Base-by-base conservation (phyloP, 2,888 invertebrate species). In the Macrophya alboannulata region DNA sequence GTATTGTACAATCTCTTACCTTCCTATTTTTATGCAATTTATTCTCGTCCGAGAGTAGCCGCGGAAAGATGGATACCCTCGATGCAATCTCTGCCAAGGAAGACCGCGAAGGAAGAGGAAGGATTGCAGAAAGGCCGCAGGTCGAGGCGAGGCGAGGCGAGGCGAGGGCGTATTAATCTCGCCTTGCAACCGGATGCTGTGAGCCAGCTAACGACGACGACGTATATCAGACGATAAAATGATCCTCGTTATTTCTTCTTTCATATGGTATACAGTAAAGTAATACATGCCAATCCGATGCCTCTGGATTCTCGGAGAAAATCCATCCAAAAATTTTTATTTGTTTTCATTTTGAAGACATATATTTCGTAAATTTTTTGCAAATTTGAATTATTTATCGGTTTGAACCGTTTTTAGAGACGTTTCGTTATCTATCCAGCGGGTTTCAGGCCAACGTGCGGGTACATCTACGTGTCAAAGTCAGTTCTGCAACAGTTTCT, bases 181-280 rank as follows among this genome's bases (percentile, higher is more conserved):
- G 72, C 72, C 72, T 74, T 74, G 72, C 72, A 74, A 74, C 72
- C 72, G 72, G 72, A 74, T 74, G 72, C 72, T 74, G 45, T 9
- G n/a, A 45, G 21, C 72, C 43, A 15, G 43, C 72, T 74, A 74
- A 74, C 72, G 72, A 74, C 72, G 40, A 71, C 37, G 40, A 40
- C 72, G 21, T 74, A 31, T 68, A 31, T 68, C 68, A 37, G 37
- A 15, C 68, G 68, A 68, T 68, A 68, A 68, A 68, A 68, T 37
- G 68, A 37, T 68, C 37, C 68, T 68, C 68, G 68, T 68, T 68
- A 68, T 68, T 68, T 68, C 68, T 68, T 8, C 37, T 68, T 12
- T 68, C 68, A 37, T 15, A 37, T 68, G 31, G 68, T 68, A 17
- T 68, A 17, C n/a, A 17, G 37, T 15, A 15, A 37, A 68, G 6